Evolutionary conservation across 2,113 vertebrate species (phyloP).

Genomic region (Abramis brama): DNA sequence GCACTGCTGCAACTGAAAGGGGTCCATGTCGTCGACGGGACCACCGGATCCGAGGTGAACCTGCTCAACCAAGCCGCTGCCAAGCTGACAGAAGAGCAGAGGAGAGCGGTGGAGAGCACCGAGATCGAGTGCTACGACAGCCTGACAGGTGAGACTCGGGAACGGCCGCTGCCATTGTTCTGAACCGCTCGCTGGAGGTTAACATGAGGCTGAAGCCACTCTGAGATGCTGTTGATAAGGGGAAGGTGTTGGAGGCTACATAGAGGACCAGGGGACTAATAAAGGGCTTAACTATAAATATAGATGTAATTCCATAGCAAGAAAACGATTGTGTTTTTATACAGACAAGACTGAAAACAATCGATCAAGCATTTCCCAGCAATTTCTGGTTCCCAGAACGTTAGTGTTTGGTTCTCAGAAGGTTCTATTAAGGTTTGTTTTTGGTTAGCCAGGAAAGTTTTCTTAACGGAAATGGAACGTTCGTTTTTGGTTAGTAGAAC

Average conservation of each 20-base stretch:
- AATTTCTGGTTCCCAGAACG: too few species aligned
- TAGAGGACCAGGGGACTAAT: too few species aligned
- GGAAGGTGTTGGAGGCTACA: neutral
- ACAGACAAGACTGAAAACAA: neutral
- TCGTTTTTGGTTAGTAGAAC: too few species aligned
- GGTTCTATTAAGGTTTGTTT: too few species aligned
- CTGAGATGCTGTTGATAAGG: neutral
- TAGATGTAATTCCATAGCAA: neutral
- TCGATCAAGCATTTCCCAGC: neutral
- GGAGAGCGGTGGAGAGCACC: conserved; percentile 84
- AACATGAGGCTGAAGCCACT: neutral
- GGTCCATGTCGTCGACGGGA: conserved; percentile 78
- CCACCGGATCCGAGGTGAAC: conserved; percentile 76
- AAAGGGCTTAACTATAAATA: neutral
- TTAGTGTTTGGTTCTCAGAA: too few species aligned
- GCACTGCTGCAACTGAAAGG: conserved; percentile 91
- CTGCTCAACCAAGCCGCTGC: conserved; percentile 71
- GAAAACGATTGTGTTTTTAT: neutral
- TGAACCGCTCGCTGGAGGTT: neutral
- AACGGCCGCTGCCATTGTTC: conserved; percentile 27
- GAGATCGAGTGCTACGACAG: conserved; percentile 94
- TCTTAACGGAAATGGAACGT: too few species aligned
- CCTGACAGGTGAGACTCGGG: conserved; percentile 82
- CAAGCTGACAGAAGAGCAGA: conserved; percentile 86
- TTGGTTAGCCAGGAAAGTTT: too few species aligned